Conservation (phyloP, 2,797 vertebrate genomes). For the Psittacula echo region DNA sequence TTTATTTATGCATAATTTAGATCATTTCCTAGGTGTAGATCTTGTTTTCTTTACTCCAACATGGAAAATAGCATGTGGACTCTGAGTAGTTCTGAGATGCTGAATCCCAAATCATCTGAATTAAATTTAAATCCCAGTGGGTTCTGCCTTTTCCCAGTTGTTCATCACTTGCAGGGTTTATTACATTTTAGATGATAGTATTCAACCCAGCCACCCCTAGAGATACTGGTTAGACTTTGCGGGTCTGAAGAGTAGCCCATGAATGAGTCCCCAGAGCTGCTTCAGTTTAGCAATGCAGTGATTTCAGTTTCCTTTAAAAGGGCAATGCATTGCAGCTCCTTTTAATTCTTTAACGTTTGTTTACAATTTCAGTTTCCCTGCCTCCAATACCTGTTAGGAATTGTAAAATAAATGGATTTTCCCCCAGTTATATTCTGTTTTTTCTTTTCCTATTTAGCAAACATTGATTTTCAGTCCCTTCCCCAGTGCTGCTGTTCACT, state of each 20-base stretch:
- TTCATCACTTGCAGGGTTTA: constrained; percentile 68
- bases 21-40: not conserved
- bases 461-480: constrained; percentile 31
- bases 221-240: not conserved
- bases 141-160: constrained; percentile 41
- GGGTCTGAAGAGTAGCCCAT: not conserved
- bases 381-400: not conserved
- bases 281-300: not conserved
- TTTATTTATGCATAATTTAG: not conserved
- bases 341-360: not conserved
- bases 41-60: not conserved
- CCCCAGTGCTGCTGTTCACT: not conserved
- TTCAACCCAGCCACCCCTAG: constrained; percentile 32
- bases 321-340: not conserved
- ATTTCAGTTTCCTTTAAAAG: constrained; percentile 27
- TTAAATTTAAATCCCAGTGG: constrained; percentile 62
- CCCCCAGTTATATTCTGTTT: not conserved
- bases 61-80: not conserved
- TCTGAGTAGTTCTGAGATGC: constrained; percentile 37
- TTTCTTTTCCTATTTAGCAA: constrained; percentile 16
- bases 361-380: not conserved
- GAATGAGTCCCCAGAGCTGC: not conserved
- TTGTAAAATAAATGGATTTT: not conserved
- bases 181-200: constrained; percentile 51
- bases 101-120: constrained; percentile 67